Percentiles rank a stretch among this genome's conserved stretches.
Evolutionary conservation across 2,797 vertebrate species (phyloP).

Genomic region (Sebastes taczanowskii): DNA sequence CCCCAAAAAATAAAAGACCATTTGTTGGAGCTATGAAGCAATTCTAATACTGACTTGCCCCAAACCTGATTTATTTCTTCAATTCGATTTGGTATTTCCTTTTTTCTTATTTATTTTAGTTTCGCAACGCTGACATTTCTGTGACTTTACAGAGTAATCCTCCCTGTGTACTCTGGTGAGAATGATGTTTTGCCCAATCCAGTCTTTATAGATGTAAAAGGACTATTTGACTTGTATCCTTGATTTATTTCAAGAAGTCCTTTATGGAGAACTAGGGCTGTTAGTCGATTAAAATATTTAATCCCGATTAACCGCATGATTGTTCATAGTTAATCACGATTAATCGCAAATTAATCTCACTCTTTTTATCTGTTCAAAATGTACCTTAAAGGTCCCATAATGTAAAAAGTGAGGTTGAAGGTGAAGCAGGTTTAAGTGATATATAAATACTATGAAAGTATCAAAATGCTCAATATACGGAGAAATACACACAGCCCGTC

Average conservation of each 20-base stretch:
- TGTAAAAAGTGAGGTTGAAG: too few relatives aligned
- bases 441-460: too few relatives aligned
- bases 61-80: background rate
- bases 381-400: too few relatives aligned
- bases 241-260: background rate
- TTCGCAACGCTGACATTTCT: background rate
- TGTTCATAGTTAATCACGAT: too few relatives aligned
- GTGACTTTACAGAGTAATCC: constrained; percentile 10
- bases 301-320: too few relatives aligned
- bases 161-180: background rate
- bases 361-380: too few relatives aligned
- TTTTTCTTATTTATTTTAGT: constrained; percentile 12
- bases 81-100: background rate
- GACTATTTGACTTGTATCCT: constrained; percentile 22
- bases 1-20: background rate
- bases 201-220: constrained; percentile 2
- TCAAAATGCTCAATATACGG: too few relatives aligned
- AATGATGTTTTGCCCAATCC: background rate
- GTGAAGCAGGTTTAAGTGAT: too few relatives aligned
- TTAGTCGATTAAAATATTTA: too few relatives aligned
- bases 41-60: background rate
- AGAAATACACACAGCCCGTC: too few relatives aligned
- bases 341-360: too few relatives aligned
- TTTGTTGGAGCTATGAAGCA: constrained; percentile 6
- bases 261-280: background rate